Base-by-base conservation (phyloP, 2,113 vertebrate genomes). In the Prinia subflava region DNA sequence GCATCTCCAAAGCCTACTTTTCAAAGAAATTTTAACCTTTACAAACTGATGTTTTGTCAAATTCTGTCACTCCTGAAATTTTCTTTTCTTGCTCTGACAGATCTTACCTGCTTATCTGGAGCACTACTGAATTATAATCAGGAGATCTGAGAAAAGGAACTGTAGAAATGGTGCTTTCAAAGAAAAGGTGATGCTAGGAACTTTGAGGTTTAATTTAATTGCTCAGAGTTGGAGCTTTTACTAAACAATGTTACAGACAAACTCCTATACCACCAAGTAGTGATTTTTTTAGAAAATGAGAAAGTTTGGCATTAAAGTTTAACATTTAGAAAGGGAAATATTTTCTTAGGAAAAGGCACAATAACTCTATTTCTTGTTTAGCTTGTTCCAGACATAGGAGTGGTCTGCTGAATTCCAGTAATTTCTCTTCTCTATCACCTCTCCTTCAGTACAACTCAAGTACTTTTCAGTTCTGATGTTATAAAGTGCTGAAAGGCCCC, bases 1-100 rank as follows among this genome's bases (percentile, higher is more conserved):
- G 1, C 18, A 8, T 56, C 86, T 87, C 52, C 35, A 63, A 90
- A 79, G 63, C 21, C 44, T 44, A 6, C 2, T 89, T 89, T 90
- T 77, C 56, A 79, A 88, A 83, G 28, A 49, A 49, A 25, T 90
- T 91, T 90, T 88, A 93, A 57, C 69, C 79, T 94, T 94, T 92
- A 79, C 5, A 75, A 76, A 83, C 15, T 63, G 57, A 65, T 41
- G 25, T 63, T 83, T 19, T 74, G 52, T 71, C 90, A 91, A 87
- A 77, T 41, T 93, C 52, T 89, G 56, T 67, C 70, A 69, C 22
- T 78, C 15, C 12, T 80, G 22, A 70, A 69, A 57, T 86, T 64
- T 73, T 93, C 7, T 71, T 57, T 56, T 92, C 62, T 71, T 70
- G 4, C 12, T 90, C 19, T 75, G 46, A 62, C 76, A 87, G 35